Evolutionary conservation across 2,888 invertebrate species (phyloP), one percentile per base, ranked within the genome.

Genomic region (Sinohyriopsis cumingii): DNA sequence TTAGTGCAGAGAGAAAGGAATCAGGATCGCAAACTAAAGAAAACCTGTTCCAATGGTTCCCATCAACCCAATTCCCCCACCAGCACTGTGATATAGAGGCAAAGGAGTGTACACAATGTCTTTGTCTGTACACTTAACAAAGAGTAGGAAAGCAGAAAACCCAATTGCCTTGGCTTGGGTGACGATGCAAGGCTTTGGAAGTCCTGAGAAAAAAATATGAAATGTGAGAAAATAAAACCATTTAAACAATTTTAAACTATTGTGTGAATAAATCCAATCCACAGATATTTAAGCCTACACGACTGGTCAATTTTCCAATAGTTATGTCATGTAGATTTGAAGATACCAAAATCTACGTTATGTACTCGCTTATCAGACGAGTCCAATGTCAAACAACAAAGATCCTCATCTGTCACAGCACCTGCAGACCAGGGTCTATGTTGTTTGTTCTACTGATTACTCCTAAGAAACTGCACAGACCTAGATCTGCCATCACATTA

Each of bases 81-180:
- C 98, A 0, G 97, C 96, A 0, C 97, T 96, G 89, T 99, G 99
- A 89, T 99, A 99, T 5, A 99, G 92, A 0, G 98, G 99, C 89
- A 99, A 93, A 0, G 96, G 94, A 4, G 95, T 95, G 89, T 99
- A 99, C 84, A 96, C 93, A 68, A 95, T 92, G 89, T 98, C 98
- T 60, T 92, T 73, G 9, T 69, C 28, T 1, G 15, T 63, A 53
- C 82, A 66, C 9, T 71, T 75, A 61, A 73, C 68, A 55, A 80
- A 55, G 60, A 69, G 63, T 63, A 83, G 68, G 65, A 83, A 77
- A 54, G 75, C 71, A 54, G 73, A 67, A 15, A 76, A 74, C 0
- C 77, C 77, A 9, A 81, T 59, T 20, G 65, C 71, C 69, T 83
- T 85, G 3, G 95, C 94, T 84, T 96, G 94, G 24, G 95, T 95